Percentiles rank a stretch among this genome's conserved stretches.
phyloP scores from a whole-genome alignment of 2,797 vertebrate genomes.

The Sebastes hubbsi region DNA sequence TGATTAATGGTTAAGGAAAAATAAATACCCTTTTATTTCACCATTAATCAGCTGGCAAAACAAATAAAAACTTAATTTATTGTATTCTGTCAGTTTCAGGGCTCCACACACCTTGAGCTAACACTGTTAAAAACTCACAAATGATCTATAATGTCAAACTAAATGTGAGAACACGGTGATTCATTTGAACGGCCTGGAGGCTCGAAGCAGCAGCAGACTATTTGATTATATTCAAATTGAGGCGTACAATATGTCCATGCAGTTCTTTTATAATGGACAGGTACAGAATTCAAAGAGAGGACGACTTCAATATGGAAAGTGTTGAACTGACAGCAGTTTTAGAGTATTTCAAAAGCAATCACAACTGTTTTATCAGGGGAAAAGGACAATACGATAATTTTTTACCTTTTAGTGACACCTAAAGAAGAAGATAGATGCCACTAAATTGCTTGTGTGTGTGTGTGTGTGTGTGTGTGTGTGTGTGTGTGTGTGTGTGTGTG shows the following conservation, averaged over 20 bases:
- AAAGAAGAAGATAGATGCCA: neutral
- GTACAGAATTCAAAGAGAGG: neutral
- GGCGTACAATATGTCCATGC: neutral
- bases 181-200: neutral
- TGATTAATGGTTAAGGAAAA: neutral
- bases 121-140: neutral
- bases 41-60: neutral
- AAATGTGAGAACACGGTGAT: neutral
- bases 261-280: neutral
- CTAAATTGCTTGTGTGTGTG: neutral
- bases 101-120: neutral
- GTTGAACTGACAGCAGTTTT: neutral
- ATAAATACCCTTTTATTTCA: neutral
- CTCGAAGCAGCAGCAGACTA: constrained; percentile 1
- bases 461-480: too few species aligned
- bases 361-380: too few species aligned
- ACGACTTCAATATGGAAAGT: neutral
- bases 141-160: neutral
- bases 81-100: neutral
- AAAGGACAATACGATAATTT: neutral
- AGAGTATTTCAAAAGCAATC: neutral
- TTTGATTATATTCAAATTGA: constrained; percentile 63
- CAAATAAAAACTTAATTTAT: neutral
- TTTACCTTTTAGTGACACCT: neutral
- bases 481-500: too few species aligned